phyloP scores from a whole-genome alignment of 2,113 vertebrate genomes.

The Siniperca chuatsi region DNA sequence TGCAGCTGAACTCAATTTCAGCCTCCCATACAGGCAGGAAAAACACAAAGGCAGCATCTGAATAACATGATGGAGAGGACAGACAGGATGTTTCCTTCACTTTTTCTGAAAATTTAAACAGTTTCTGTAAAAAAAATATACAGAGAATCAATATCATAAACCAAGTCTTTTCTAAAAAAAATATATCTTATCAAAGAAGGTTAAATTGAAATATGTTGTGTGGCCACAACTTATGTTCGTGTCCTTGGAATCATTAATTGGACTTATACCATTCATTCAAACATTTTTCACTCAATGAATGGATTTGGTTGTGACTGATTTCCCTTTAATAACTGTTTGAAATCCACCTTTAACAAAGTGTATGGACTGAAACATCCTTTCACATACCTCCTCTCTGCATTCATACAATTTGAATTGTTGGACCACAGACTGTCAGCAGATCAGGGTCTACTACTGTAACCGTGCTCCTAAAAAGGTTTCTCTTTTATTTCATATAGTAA shows the following conservation, averaged over 20 bases:
- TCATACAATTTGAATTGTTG: not conserved
- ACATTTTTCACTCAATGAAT: not conserved
- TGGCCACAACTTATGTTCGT: not conserved
- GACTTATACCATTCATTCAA: not conserved
- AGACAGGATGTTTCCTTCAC: slow-evolving; percentile 12
- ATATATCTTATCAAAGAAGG: not conserved
- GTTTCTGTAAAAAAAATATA: slow-evolving; percentile 12
- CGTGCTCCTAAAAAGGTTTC: not conserved
- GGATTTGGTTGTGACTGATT: too few species aligned
- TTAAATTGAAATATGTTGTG: not conserved
- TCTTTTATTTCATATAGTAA: not conserved
- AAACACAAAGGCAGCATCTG: slow-evolving; percentile 37
- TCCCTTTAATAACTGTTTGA: too few species aligned
- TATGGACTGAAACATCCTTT: not conserved
- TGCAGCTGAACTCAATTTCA: slow-evolving; percentile 73
- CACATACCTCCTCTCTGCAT: not conserved
- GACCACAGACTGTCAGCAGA: not conserved
- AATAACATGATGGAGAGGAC: slow-evolving; percentile 15
- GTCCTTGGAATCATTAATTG: not conserved
- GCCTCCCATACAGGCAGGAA: slow-evolving; percentile 21
- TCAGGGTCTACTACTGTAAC: not conserved
- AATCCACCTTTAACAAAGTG: not conserved
- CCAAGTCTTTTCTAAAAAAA: not conserved
- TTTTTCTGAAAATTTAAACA: slow-evolving; percentile 10
- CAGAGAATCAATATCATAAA: not conserved